These are phyloP conservation scores for Myiagra hebetior DNA, from an alignment of 2,113 vertebrate genomes.

Conservation along the genomic window DNA sequence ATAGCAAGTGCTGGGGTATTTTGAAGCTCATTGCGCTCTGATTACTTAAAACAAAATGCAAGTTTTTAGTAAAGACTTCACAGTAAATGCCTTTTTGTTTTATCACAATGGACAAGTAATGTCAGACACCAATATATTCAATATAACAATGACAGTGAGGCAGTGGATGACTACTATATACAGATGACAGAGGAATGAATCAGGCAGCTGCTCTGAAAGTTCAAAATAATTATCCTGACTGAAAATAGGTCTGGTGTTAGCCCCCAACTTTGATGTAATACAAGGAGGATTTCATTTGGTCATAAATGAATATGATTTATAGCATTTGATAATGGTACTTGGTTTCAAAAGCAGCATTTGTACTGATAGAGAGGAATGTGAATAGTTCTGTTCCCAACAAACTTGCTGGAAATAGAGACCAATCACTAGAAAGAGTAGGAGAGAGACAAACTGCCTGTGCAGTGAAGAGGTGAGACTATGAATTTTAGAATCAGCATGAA, in stretches of 20 bases:
- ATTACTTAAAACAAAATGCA: not conserved
- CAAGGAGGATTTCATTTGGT: constrained; percentile 10
- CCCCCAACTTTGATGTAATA: not conserved
- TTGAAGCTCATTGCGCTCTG: not conserved
- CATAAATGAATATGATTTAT: not conserved
- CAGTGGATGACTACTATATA: not conserved
- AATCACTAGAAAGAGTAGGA: not conserved
- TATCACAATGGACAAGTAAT: constrained; percentile 30
- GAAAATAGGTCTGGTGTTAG: constrained; percentile 33
- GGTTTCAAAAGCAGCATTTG: constrained; percentile 25
- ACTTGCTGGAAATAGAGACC: not conserved
- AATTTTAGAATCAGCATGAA: not conserved
- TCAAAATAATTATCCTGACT: constrained; percentile 44
- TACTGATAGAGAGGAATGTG: not conserved
- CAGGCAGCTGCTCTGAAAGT: constrained; percentile 50
- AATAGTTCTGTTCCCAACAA: not conserved
- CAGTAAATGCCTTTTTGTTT: constrained; percentile 38
- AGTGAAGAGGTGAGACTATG: not conserved
- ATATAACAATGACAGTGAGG: not conserved
- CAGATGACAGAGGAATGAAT: constrained; percentile 14
- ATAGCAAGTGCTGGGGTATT: not conserved
- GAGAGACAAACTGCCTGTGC: not conserved
- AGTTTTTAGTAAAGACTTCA: not conserved
- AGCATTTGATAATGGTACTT: not conserved
- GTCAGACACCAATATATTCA: not conserved